Percentiles rank a stretch among this genome's conserved stretches.
These are phyloP conservation scores for Pachyseris speciosa DNA, from an alignment of 64 coral and sea anemone genomes.

Conservation along the genomic window DNA sequence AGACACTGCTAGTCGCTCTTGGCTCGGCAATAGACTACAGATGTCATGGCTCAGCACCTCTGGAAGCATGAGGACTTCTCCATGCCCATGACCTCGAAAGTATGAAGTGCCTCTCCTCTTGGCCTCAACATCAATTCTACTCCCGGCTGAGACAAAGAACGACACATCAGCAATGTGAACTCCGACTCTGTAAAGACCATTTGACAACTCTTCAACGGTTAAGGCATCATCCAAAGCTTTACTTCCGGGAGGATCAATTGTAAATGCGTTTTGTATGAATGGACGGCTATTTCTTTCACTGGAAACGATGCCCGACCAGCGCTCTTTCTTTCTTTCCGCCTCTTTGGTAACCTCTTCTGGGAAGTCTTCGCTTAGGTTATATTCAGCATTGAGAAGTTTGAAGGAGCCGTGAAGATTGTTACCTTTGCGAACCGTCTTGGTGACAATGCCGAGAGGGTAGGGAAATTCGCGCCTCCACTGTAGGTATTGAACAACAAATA, in stretches of 20 bases:
- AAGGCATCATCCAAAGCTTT: constrained; percentile 80
- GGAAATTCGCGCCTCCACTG: constrained; percentile 54
- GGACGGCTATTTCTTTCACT: constrained; percentile 18
- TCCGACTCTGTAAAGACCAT: constrained; percentile 40
- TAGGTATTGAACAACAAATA: constrained; percentile 78
- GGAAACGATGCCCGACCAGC: neutral
- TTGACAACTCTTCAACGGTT: neutral
- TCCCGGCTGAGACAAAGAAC: constrained; percentile 55
- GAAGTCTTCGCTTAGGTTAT: constrained; percentile 52
- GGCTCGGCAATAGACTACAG: constrained; percentile 63
- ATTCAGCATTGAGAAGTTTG: constrained; percentile 51
- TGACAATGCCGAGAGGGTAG: constrained; percentile 61
- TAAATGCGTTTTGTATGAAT: constrained; percentile 45
- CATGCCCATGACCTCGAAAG: neutral
- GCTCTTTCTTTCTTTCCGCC: neutral
- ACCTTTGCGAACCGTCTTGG: constrained; percentile 37
- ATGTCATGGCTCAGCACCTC: neutral
- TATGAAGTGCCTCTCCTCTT: constrained; percentile 46
- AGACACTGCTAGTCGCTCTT: constrained; percentile 64
- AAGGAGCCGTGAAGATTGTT: constrained; percentile 15
- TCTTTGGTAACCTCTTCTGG: constrained; percentile 11
- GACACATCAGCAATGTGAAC: constrained; percentile 88
- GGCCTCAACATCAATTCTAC: constrained; percentile 62
- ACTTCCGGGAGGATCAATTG: constrained; percentile 66
- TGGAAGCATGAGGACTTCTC: constrained; percentile 71